Evolutionary conservation across 2,113 vertebrate genomes (phyloP), one percentile per base, ranked within the genome.

Genomic region (Psittacula cyanocephala): DNA sequence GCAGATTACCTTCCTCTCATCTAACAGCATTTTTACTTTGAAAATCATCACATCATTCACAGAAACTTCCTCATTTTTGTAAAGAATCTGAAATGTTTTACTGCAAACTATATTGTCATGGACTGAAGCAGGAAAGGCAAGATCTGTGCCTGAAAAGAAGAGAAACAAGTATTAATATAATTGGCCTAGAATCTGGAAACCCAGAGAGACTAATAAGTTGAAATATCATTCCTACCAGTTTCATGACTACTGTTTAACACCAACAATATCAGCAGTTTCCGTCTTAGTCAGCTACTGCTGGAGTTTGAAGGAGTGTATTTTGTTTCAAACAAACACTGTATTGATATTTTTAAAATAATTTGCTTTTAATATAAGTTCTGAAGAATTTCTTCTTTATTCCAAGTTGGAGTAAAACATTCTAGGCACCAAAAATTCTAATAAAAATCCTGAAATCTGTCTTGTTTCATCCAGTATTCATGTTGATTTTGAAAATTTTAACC

Each of bases 71-170:
- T 99, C 99, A 88, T 99, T 99, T 98, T 99, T 99, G 96, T 99
- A 99, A 57, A 99, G 98, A 97, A 99, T 99, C 96, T 99, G 99
- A 98, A 99, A 99, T 29, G 99, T 99, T 98, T 99, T 99, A 98
- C 99, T 99, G 97, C 98, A 99, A 98, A 99, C 98, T 91, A 98
- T 80, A 78, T 99, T 99, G 93, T 99, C 99, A 95, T 99, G 99
- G 93, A 99, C 97, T 68, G 98, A 98, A 86, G 99, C 99, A 93
- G 99, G 99, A 96, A 99, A 99, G 25, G 99, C 99, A 98, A 99
- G 98, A 94, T 99, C 98, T 85, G 98, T 96, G 96, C 98, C 99
- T 99, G 68, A 69, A 97, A 94, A 87, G 83, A 94, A 87, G 83
- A 93, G 91, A 83, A 97, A 97, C 28, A 95, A 74, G 29, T 57